A percentile compares a stretch with the other conserved stretches of the same genome.
Evolutionary conservation across 2,888 invertebrate species (phyloP).

Genomic region (Phalera bucephala): DNA sequence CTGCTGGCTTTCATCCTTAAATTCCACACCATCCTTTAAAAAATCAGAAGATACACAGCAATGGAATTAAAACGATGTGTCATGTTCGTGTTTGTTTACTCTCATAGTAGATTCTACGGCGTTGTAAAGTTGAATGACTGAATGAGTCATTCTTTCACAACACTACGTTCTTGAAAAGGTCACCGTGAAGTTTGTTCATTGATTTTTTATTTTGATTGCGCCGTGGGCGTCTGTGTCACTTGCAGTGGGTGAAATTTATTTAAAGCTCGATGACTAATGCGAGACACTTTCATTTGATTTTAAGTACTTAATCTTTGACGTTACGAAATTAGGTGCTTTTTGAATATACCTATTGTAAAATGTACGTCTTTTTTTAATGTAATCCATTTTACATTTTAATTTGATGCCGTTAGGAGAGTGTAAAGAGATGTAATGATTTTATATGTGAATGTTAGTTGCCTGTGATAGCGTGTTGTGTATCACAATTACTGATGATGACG

Average conservation of each 20-base stretch:
- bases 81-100: slow-evolving; percentile 8
- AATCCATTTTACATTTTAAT: no score
- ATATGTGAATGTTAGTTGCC: no score
- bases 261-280: slow-evolving; percentile 31
- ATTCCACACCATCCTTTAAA: no score
- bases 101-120: slow-evolving; percentile 13
- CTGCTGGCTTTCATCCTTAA: no score
- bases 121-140: slow-evolving; percentile 66
- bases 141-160: slow-evolving; percentile 65
- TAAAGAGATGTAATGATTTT: no score
- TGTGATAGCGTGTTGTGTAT: no score
- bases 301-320: slow-evolving; percentile 5
- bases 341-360: no score
- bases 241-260: slow-evolving; percentile 36
- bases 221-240: slow-evolving; percentile 27
- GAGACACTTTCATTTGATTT: slow-evolving; percentile 29
- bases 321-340: slow-evolving; percentile 6
- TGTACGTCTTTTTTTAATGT: no score
- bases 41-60: slow-evolving; percentile 34
- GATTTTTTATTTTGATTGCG: slow-evolving; percentile 37
- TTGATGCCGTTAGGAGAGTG: no score
- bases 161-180: slow-evolving; percentile 68
- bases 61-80: slow-evolving; percentile 17
- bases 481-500: no score
- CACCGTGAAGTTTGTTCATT: slow-evolving; percentile 48